Conservation (phyloP, 37 sponge, comb jelly and placozoan genomes). For the Aplysina aerophoba region DNA sequence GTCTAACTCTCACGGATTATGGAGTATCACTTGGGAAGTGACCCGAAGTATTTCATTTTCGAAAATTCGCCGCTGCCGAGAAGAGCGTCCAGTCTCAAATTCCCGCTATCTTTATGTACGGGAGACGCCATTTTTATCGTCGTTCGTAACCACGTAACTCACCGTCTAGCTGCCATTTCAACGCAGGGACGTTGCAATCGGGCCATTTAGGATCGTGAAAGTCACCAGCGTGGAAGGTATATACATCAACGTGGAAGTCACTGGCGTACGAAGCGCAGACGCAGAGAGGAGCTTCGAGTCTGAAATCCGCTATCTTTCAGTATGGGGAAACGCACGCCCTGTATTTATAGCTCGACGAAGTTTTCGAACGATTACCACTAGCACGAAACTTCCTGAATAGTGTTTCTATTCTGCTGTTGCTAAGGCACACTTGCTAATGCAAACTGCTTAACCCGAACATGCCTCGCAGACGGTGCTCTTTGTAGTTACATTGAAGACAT, state of each 20-base stretch:
- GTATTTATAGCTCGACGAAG: no score
- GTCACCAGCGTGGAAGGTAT: no score
- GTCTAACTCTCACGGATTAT: conserved; percentile 8
- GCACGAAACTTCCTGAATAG: neutral
- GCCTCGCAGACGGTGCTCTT: neutral
- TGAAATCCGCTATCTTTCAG: no score
- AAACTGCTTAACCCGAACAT: conserved; percentile 2
- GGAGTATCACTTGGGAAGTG: neutral
- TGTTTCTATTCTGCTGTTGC: conserved; percentile 11
- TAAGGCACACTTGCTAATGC: conserved; percentile 8
- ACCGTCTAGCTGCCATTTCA: neutral
- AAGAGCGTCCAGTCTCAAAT: neutral
- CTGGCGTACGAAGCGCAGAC: no score
- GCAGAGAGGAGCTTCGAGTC: no score
- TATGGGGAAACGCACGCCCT: no score
- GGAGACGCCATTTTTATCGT: neutral
- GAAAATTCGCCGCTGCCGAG: neutral
- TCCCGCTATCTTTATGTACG: neutral
- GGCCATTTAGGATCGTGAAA: no score
- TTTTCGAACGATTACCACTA: no score
- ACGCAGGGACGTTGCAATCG: neutral
- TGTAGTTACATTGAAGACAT: no score
- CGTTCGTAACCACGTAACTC: neutral
- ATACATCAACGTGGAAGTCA: no score
- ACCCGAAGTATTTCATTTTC: neutral